A percentile compares a stretch with the other conserved stretches of the same genome.
These are phyloP conservation scores for Caenorhabditis auriculariae DNA, from an alignment of 2,888 invertebrate genomes.

Conservation along the genomic window DNA sequence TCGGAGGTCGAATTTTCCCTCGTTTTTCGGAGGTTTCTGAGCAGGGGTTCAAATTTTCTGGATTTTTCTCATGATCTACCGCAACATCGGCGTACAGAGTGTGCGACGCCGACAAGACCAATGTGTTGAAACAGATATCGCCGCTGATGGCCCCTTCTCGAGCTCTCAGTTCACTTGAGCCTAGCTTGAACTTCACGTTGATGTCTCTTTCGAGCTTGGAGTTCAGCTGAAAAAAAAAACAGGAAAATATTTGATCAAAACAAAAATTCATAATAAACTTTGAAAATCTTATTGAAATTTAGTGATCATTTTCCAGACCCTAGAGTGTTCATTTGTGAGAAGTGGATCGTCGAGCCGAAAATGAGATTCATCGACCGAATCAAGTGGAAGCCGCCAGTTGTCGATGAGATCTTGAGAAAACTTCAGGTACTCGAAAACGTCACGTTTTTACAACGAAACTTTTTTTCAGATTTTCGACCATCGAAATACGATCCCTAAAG, in stretches of 20 bases:
- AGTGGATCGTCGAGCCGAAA: slow-evolving; percentile 91
- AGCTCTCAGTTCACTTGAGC: slow-evolving; percentile 85
- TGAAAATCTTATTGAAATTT: too few relatives aligned
- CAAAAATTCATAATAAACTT: too few relatives aligned
- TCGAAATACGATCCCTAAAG: slow-evolving; percentile 96
- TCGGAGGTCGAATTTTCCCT: slow-evolving; percentile 37
- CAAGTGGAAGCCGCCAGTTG: slow-evolving; percentile 87
- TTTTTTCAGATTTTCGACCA: slow-evolving; percentile 80
- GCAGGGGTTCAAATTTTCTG: too few relatives aligned
- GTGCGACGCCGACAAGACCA: slow-evolving; percentile 23
- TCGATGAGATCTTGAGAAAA: slow-evolving; percentile 96
- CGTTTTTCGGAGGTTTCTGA: slow-evolving; percentile 48
- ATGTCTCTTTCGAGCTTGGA: slow-evolving; percentile 47
- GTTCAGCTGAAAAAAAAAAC: slow-evolving; percentile 36
- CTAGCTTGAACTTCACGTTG: slow-evolving; percentile 40
- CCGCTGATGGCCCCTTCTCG: slow-evolving; percentile 97
- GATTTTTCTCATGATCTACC: background rate
- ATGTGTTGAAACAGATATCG: slow-evolving; percentile 71
- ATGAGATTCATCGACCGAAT: slow-evolving; percentile 59
- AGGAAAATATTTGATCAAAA: too few relatives aligned
- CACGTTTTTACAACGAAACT: too few relatives aligned
- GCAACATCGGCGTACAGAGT: slow-evolving; percentile 8
- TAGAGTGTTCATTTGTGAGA: slow-evolving; percentile 86
- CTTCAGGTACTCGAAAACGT: slow-evolving; percentile 67
- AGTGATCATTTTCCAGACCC: too few relatives aligned